Evolutionary conservation across 2,113 vertebrate genomes (phyloP), one percentile per base, ranked within the genome.

Genomic region (Entomyzon cyanotis): DNA sequence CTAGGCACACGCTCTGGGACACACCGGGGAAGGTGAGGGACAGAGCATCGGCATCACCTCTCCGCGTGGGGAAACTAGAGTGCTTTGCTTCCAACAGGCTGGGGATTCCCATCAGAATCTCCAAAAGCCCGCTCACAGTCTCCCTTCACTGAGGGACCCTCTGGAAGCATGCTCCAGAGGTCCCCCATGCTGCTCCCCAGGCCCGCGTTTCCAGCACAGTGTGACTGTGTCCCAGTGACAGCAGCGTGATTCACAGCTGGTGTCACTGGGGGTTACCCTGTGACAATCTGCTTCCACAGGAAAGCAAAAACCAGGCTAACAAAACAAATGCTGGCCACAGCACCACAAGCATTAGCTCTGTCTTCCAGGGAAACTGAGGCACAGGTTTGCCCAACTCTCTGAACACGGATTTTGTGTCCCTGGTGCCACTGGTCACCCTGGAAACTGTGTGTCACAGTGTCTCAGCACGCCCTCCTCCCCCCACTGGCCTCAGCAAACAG

Each of bases 61-160:
- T 56, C 52, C 35, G 1, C 8, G 1, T 0, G 16, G 20, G 22
- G 3, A 5, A 19, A 9, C 37, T 3, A 1, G 0, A 9, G 39
- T 0, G 67, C 11, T 13, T 24, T 14, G 28, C 44, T 46, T 21
- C 44, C 42, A 77, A 3, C 7, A 7, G 49, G 37, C 31, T 8
- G 49, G 19, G 22, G 9, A 20, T 5, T 15, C 16, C 7, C 9
- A 19, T 4, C 5, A 15, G 23, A 28, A 6, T 3, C 25, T 33
- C 84, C 76, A 12, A 18, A 64, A 76, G 0, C 28, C 25, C 16
- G 30, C 41, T 15, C 33, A 1, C 15, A 4, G 30, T 4, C 27
- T 37, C 42, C 49, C 63, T 2, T 5, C 23, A 0, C 35, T 5
- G 6, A 7, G 2, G 42, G 46, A 19, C 11, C 35, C 52, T 46